phyloP scores from a whole-genome alignment of 2,797 vertebrate genomes.

The Falco berigora region DNA sequence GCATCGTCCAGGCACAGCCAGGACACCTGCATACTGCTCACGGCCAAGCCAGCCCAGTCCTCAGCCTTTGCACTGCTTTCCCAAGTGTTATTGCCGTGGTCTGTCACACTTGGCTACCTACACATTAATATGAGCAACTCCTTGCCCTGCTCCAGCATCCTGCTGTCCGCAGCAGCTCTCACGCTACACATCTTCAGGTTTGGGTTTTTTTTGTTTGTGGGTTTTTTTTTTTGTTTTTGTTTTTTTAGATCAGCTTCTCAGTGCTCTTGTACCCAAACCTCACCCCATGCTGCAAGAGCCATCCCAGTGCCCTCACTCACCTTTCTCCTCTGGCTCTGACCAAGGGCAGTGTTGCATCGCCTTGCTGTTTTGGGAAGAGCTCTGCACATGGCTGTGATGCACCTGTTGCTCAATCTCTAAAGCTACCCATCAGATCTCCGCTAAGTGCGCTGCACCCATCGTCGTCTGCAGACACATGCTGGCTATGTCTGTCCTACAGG shows the following conservation, averaged over 20 bases:
- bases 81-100: background rate
- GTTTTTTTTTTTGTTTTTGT: background rate
- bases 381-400: rapidly evolving
- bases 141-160: background rate
- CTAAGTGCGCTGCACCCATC: rapidly evolving
- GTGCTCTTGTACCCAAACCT: background rate
- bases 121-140: background rate
- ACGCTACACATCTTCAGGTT: background rate
- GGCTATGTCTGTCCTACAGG: background rate
- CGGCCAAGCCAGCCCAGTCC: background rate
- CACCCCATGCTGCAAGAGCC: background rate
- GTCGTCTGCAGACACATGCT: rapidly evolving
- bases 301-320: background rate
- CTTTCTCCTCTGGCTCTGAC: background rate
- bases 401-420: background rate
- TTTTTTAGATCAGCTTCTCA: background rate
- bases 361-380: background rate
- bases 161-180: background rate
- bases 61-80: background rate
- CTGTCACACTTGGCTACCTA: background rate
- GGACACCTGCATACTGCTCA: background rate
- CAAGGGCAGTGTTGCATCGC: background rate
- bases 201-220: background rate
- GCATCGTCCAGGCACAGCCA: background rate
- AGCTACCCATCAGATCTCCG: background rate